A percentile compares a stretch with the other conserved stretches of the same genome.
phyloP scores from a whole-genome alignment of 37 sponge, comb jelly and placozoan species.

The Beroe ovata region DNA sequence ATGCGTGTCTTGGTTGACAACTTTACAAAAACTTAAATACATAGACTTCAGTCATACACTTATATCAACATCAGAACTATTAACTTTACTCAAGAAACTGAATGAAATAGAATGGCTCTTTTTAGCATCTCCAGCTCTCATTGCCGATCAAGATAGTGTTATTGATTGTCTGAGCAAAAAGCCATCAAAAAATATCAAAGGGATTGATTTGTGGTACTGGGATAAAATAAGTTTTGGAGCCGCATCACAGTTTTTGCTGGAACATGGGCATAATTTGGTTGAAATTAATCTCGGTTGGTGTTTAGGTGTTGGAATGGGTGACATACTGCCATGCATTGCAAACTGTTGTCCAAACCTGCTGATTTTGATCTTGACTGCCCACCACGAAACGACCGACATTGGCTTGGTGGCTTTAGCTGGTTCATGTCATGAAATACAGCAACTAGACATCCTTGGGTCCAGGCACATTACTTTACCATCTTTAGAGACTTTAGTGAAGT shows the following conservation, averaged over 20 bases:
- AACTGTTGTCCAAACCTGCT: not conserved
- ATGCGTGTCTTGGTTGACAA: conserved; percentile 37
- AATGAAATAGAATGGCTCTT: conserved; percentile 27
- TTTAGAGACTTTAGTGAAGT: conserved; percentile 1
- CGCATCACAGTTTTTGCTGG: not conserved
- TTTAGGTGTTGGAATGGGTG: not conserved
- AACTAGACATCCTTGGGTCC: conserved; percentile 19
- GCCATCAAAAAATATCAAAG: not conserved
- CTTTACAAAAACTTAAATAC: not conserved
- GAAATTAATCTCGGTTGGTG: conserved; percentile 27
- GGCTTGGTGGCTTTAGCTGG: not conserved
- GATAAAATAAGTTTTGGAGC: not conserved
- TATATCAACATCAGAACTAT: conserved; percentile 4
- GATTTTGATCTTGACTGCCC: conserved; percentile 19
- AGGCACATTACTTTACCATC: not conserved
- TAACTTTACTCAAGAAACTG: not conserved
- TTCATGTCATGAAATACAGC: not conserved
- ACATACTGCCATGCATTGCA: conserved; percentile 31
- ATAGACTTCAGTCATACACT: conserved; percentile 7
- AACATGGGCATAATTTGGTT: not conserved
- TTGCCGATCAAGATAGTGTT: conserved; percentile 42
- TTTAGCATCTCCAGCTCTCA: conserved; percentile 4
- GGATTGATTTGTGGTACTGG: conserved; percentile 61
- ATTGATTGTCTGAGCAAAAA: not conserved
- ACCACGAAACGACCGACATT: conserved; percentile 42